phyloP scores from a whole-genome alignment of 2,113 vertebrate genomes.

The Pseudolaguvia tuberculata region DNA sequence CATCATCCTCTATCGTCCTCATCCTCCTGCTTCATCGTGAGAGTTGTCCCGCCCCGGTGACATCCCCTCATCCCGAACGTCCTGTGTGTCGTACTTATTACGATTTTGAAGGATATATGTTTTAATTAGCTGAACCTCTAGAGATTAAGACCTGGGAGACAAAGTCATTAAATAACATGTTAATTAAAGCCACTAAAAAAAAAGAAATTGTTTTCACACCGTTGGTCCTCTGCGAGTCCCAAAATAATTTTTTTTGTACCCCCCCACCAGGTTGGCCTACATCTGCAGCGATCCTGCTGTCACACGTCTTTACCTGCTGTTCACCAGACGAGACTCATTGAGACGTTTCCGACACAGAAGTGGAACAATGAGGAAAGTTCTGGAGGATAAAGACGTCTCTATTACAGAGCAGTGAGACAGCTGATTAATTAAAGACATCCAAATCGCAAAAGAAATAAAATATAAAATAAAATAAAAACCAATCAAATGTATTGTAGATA shows the following conservation, averaged over 20 bases:
- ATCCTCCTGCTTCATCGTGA: neutral
- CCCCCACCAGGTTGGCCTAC: slow-evolving; percentile 52
- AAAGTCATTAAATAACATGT: slow-evolving; percentile 85
- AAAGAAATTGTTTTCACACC: slow-evolving; percentile 83
- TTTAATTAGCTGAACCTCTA: slow-evolving; percentile 88
- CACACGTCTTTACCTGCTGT: slow-evolving; percentile 42
- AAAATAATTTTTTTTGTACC: slow-evolving; percentile 55
- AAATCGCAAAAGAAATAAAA: too few relatives aligned
- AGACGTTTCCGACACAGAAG: slow-evolving; percentile 22
- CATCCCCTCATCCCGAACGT: slow-evolving; percentile 64
- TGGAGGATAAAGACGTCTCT: slow-evolving; percentile 8
- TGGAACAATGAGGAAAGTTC: too few relatives aligned
- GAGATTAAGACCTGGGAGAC: slow-evolving; percentile 77
- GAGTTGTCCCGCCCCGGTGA: neutral
- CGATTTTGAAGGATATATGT: slow-evolving; percentile 77
- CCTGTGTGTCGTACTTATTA: slow-evolving; percentile 72
- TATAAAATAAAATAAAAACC: too few relatives aligned
- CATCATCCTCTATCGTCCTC: neutral
- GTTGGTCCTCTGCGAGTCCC: slow-evolving; percentile 67
- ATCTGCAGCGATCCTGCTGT: slow-evolving; percentile 39
- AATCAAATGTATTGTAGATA: too few relatives aligned
- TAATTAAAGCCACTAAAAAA: slow-evolving; percentile 87
- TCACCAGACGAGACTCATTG: slow-evolving; percentile 16
- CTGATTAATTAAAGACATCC: slow-evolving; percentile 21
- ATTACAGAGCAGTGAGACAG: neutral